Conservation (phyloP, 2,888 invertebrate genomes). For the Philopedon plagiatum region DNA sequence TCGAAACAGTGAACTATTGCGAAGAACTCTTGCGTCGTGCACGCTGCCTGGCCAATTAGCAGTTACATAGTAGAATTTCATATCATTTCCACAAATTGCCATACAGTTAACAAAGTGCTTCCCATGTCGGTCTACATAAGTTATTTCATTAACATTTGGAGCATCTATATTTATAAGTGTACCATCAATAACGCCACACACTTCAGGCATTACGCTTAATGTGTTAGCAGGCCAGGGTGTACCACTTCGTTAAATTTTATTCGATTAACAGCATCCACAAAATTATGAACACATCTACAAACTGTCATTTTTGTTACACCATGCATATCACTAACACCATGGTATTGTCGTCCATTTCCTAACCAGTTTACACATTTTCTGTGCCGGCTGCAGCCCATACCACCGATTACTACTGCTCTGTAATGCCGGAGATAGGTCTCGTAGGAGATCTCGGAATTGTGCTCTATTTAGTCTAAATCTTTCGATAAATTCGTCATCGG, state of each 20-base stretch:
- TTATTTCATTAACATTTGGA: constrained; percentile 52
- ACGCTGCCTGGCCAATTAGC: constrained; percentile 51
- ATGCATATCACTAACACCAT: constrained; percentile 54
- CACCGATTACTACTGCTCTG: too few relatives aligned
- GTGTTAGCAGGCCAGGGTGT: background rate
- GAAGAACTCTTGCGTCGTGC: constrained; percentile 53
- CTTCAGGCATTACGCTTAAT: constrained; percentile 48
- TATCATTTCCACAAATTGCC: constrained; percentile 52
- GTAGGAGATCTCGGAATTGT: too few relatives aligned
- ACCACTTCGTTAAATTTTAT: constrained; percentile 44
- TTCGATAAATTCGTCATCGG: too few relatives aligned
- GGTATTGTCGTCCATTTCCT: background rate
- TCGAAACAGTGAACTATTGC: too few relatives aligned
- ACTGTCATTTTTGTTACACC: constrained; percentile 55
- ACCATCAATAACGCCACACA: constrained; percentile 51
- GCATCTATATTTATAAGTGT: constrained; percentile 53
- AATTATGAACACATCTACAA: constrained; percentile 50
- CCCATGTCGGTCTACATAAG: constrained; percentile 55
- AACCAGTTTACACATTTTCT: background rate
- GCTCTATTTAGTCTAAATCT: too few relatives aligned
- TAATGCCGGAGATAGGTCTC: too few relatives aligned
- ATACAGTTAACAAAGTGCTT: constrained; percentile 55
- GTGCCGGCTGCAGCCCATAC: constrained; percentile 6
- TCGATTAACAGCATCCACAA: constrained; percentile 49
- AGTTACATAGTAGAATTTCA: constrained; percentile 50